These are phyloP conservation scores for Eira barbara DNA, from an alignment of 2,113 vertebrate genomes.

Conservation along the genomic window DNA sequence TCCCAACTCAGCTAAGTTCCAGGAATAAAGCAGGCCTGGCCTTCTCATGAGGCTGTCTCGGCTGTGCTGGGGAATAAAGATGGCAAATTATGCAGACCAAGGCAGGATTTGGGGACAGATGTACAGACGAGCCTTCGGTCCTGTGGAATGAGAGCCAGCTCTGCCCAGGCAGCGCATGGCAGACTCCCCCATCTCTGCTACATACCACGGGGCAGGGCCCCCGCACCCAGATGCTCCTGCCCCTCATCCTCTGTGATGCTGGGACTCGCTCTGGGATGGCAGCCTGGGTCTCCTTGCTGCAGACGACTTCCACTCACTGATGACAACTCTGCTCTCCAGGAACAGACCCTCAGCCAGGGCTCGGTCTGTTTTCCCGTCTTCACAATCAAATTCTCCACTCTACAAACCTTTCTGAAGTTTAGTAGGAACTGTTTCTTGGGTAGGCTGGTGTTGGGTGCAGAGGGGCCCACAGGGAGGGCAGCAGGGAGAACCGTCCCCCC, in stretches of 20 bases:
- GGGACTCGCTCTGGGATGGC: not conserved
- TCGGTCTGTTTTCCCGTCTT: not conserved
- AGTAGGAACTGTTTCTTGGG: not conserved
- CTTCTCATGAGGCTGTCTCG: not conserved
- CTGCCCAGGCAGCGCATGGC: not conserved
- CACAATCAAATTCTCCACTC: not conserved
- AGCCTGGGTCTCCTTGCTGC: not conserved
- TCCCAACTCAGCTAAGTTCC: too few relatives aligned
- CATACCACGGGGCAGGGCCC: too few relatives aligned
- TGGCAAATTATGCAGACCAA: not conserved
- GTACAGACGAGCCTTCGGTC: not conserved
- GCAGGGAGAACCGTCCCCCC: not conserved
- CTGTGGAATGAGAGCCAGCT: not conserved
- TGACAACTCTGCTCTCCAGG: not conserved
- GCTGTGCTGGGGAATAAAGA: not conserved
- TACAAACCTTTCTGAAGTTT: not conserved
- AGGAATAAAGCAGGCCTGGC: not conserved
- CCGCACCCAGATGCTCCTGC: not conserved
- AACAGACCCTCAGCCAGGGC: not conserved
- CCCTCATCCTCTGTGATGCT: not conserved
- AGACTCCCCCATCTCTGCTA: not conserved
- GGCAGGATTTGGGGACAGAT: not conserved
- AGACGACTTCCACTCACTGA: not conserved
- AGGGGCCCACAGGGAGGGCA: not conserved
- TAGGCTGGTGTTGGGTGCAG: not conserved